Conservation (phyloP, 2,797 vertebrate genomes). For the Sebastes umbrosus region DNA sequence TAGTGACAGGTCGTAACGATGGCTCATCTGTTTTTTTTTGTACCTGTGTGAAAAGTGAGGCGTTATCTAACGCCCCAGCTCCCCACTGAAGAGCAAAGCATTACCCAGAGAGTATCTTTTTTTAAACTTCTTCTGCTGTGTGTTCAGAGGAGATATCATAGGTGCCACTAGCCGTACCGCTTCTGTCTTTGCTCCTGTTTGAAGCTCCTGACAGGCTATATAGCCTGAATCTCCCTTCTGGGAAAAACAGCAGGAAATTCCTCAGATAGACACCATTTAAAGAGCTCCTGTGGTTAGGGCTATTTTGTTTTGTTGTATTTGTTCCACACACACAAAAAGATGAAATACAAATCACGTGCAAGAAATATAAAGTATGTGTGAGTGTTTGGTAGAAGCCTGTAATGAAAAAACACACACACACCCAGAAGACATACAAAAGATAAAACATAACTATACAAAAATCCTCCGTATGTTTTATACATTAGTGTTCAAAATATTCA, state of each 20-base stretch:
- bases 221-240: constrained; percentile 64
- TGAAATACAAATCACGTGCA: neutral
- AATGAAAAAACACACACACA: neutral
- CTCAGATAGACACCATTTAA: constrained; percentile 65
- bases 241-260: constrained; percentile 71
- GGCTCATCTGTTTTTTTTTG: constrained; percentile 55
- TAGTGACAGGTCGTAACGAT: constrained; percentile 52
- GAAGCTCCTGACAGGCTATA: constrained; percentile 69
- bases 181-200: constrained; percentile 69
- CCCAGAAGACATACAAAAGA: neutral
- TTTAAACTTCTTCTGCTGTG: constrained; percentile 49
- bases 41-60: constrained; percentile 54
- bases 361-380: neutral
- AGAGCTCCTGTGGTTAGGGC: constrained; percentile 39
- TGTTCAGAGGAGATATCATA: constrained; percentile 71
- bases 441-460: neutral
- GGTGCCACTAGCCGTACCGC: constrained; percentile 42
- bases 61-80: constrained; percentile 57
- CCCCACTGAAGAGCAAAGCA: constrained; percentile 33
- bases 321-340: neutral
- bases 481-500: neutral
- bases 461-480: neutral
- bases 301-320: neutral
- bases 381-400: neutral
- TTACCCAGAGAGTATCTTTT: constrained; percentile 27